Evolutionary conservation across 2,113 vertebrate genomes (phyloP), one percentile per base, ranked within the genome.

Genomic region (Salvelinus fontinalis): DNA sequence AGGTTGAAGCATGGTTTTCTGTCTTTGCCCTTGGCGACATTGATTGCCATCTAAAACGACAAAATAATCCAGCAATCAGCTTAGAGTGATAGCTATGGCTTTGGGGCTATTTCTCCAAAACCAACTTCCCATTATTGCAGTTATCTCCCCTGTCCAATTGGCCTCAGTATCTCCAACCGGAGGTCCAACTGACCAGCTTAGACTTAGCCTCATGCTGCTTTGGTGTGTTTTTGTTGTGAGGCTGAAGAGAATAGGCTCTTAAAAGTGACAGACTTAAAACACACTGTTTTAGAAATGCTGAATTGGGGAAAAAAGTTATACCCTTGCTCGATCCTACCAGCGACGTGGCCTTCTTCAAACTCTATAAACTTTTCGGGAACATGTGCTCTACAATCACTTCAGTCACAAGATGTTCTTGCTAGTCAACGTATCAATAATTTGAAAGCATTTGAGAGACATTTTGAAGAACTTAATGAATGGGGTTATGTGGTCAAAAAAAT

Each of bases 41-140:
- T 73, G 73, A 82, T 76, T 83, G 54, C 68, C 54, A 83, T 73
- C 22, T 6, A 34, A 85, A 86, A 81, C 79, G 27, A 75, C 74
- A 74, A 83, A 79, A 83, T 78, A 77, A 76, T 81, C 27, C 70
- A 79, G 80, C 68, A 89, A 84, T 89, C 78, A 81, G 26, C 67
- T 74, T 68, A 64, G 34, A 84, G 76, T 67, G 54, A 83, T 78
- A 72, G 83, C 71, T 57, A 3, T 48, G 71, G 31, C 77, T 76
- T 79, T 77, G 34, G 71, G 64, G 51, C 64, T 75, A 51, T 73
- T 74, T 74, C 59, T 54, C 74, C 34, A 70, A 83, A 74, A 77
- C 67, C 78, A 74, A 29, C 72, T 79, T 82, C 75, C 69, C 51
- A 68, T 76, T 80, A 77, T 68, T 39, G 67, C 67, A 59, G 18